Base-by-base conservation (phyloP, 2,113 vertebrate genomes). In the Nicator chloris region DNA sequence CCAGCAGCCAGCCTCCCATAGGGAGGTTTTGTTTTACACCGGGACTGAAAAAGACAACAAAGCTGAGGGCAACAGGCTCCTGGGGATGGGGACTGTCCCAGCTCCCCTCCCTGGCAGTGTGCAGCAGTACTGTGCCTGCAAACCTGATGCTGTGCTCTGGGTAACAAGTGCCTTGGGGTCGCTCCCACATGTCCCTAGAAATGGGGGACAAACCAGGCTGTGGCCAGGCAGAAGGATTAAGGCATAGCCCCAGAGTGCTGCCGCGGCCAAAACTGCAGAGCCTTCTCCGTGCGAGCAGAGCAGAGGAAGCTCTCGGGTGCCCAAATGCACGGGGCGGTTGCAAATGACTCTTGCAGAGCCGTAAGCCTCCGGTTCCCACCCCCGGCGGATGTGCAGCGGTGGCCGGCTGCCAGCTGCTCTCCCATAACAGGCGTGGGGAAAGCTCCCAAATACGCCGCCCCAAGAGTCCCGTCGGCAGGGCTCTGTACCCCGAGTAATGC, bases 311-410 rank as follows among this genome's bases (percentile, higher is more conserved):
- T 69, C 75, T 78, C 9, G 0, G 35, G 37, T 7, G 6, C 39
- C 9, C 1, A 1, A 40, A 16, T 1, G 11, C 28, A 4, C 2
- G 0, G 28, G 7, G 40, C 0, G 0, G 26, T 4, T 56, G 54
- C 45, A 73, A 78, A 85, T 35, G 47, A 42, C 24, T 79, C 72
- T 66, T 44, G 76, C 93, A 86, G 66, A 88, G 24, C 42, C 1
- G 0, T 8, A 56, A 82, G 61, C 47, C 24, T 79, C 57, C 61
- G 1, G 19, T 50, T 82, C 76, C 84, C 80, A 82, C 71, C 23
- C n/a, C 31, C 2, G 0, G 65, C 45, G 27, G 87, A 88, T 59
- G 40, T 2, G 7, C 60, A 30, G 28, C 0, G 0, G 19, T 2
- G 64, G 65, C 40, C 0, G 0, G 30, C 50, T 42, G 81, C 71